Evolutionary conservation across 2,797 vertebrate species (phyloP).

Genomic region (Tolypeutes matacus): DNA sequence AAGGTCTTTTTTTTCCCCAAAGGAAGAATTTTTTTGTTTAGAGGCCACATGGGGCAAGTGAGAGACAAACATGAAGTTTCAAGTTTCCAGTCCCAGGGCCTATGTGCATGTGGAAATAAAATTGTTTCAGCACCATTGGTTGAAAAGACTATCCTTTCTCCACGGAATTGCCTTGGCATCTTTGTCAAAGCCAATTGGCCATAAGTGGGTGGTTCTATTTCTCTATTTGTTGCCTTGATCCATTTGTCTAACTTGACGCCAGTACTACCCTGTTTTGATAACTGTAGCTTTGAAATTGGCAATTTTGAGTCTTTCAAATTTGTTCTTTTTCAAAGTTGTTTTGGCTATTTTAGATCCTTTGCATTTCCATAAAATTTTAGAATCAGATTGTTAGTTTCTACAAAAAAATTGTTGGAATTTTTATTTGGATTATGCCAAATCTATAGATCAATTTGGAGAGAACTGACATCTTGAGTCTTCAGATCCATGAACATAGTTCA

Average conservation of each 20-base stretch:
- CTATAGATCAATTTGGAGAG: neutral
- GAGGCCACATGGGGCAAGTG: neutral
- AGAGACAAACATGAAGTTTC: conserved; percentile 45
- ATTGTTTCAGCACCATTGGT: neutral
- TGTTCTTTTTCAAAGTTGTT: conserved; percentile 36
- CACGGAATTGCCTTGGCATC: neutral
- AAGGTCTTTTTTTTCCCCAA: neutral
- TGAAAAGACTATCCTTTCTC: neutral
- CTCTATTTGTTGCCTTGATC: neutral
- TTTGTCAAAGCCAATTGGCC: neutral
- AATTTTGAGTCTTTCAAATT: conserved; percentile 11
- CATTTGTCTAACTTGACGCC: neutral
- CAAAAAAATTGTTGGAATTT: conserved; percentile 43
- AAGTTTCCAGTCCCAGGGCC: neutral
- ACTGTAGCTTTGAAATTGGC: conserved; percentile 28
- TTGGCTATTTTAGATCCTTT: neutral
- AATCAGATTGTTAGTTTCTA: conserved; percentile 2
- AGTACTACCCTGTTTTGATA: neutral
- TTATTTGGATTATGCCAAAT: neutral
- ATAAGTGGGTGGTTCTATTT: neutral
- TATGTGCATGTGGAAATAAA: neutral
- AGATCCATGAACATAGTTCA: conserved; percentile 46
- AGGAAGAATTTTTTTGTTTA: conserved; percentile 30
- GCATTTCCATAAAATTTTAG: conserved; percentile 29
- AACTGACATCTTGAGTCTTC: neutral